Percentiles rank a stretch among this genome's conserved stretches.
phyloP scores from a whole-genome alignment of 2,797 vertebrate genomes.

The Pangasius larnaudii region DNA sequence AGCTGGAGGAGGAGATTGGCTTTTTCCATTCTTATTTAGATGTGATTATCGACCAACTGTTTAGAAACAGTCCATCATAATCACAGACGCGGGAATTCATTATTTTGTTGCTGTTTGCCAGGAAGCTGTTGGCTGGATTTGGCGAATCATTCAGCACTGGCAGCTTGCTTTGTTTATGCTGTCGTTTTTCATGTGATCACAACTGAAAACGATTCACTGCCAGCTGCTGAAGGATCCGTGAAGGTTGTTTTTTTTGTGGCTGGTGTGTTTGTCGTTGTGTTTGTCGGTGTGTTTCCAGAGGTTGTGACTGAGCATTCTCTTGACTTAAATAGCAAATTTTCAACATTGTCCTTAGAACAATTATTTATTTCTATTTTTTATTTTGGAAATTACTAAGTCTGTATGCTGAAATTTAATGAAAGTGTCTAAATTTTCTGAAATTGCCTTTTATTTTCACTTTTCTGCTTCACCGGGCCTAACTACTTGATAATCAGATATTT shows the following conservation, averaged over 20 bases:
- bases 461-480: not conserved
- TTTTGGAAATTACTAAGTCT: not conserved
- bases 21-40: constrained; percentile 43
- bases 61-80: constrained; percentile 31
- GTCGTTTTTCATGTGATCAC: constrained; percentile 12
- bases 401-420: not conserved
- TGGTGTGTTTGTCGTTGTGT: not conserved
- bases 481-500: not conserved
- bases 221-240: constrained; percentile 6
- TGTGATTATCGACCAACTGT: constrained; percentile 36
- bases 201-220: not conserved
- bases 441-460: not conserved
- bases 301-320: not conserved
- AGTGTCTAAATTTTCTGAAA: not conserved
- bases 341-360: not conserved
- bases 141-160: constrained; percentile 23
- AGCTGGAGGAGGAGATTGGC: constrained; percentile 12
- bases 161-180: constrained; percentile 29
- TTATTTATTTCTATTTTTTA: not conserved
- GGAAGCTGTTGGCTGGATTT: constrained; percentile 1
- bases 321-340: not conserved
- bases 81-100: constrained; percentile 29
- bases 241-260: not conserved
- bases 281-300: not conserved
- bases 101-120: constrained; percentile 25